Evolutionary conservation across 2,888 invertebrate species (phyloP), one percentile per base, ranked within the genome.

Genomic region (Mesochorus sp.): DNA sequence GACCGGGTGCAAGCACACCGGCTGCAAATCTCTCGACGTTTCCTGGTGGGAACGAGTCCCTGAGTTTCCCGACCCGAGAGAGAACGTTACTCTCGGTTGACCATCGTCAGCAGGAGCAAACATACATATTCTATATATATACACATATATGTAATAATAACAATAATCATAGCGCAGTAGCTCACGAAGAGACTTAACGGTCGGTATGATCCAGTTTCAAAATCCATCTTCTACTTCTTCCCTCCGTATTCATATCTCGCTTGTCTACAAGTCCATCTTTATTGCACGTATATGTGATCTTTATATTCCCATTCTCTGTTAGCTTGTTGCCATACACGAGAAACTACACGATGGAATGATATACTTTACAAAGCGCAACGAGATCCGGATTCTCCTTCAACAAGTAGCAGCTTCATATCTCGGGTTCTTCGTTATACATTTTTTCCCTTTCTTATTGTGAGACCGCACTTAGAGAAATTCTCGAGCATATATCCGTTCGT

Each of bases 21-120:
- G 83, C 83, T 83, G 85, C 83, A 81, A 82, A 80, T 82, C 82
- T 83, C 76, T 78, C 83, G 79, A 82, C 82, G 78, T 83, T 85
- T 85, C 83, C 84, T 82, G 79, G 82, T 83, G 66, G 77, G 72
- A 72, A 77, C 72, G 67, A 72, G 72, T 62, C 61, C 67, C 67
- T 66, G 72, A 64, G 31, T 72, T 77, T 77, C 62, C 72, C 77
- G 62, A 67, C 39, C 53, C 66, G 28, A 53, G 71, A 55, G 59
- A 51, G 53, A 67, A 72, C 49, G 55, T 67, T 62, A 55, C 61
- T 66, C 66, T 61, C 34, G 61, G 66, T 47, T 72, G 61, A 72
- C 67, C 67, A 49, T 72, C 67, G 34, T 28, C 49, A 21, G 37
- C 14, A 49, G 62, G 44, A 14, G 55, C 39, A 47, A 42, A 6